These are phyloP conservation scores for Solenopsis invicta DNA, from an alignment of 1,140 invertebrate species.

Conservation along the genomic window DNA sequence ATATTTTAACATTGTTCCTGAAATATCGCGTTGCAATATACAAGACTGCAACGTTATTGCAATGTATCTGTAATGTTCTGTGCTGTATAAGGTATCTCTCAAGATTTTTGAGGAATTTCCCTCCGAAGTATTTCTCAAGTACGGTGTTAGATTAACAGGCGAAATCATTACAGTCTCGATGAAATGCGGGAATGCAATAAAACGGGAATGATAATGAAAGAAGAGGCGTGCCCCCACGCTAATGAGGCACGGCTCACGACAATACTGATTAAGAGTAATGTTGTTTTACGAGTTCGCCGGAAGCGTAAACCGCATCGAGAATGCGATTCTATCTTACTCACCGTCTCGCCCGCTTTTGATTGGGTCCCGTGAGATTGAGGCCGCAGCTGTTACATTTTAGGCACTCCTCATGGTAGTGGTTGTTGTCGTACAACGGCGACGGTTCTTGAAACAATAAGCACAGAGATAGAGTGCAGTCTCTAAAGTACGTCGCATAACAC, in stretches of 20 bases:
- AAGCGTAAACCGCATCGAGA: slow-evolving; percentile 17
- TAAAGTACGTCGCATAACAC: too few species aligned
- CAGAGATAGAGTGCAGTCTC: background rate
- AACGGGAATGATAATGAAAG: slow-evolving; percentile 19
- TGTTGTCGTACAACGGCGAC: slow-evolving; percentile 96
- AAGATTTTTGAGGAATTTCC: slow-evolving; percentile 1
- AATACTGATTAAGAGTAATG: slow-evolving; percentile 31
- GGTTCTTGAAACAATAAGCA: slow-evolving; percentile 90
- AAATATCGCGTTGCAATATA: too few species aligned
- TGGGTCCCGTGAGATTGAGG: slow-evolving; percentile 96
- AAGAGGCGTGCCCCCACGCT: slow-evolving; percentile 2
- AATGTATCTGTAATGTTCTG: too few species aligned
- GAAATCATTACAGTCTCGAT: background rate
- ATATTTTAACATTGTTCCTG: too few species aligned
- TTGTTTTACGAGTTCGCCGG: slow-evolving; percentile 22
- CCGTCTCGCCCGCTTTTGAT: slow-evolving; percentile 92
- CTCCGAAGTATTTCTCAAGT: background rate
- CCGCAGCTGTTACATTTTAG: slow-evolving; percentile 97
- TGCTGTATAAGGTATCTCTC: background rate
- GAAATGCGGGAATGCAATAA: slow-evolving; percentile 10
- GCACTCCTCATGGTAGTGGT: slow-evolving; percentile 98
- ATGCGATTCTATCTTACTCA: slow-evolving; percentile 65
- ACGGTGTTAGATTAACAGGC: background rate
- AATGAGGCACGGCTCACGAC: slow-evolving; percentile 28
- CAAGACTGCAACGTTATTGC: too few species aligned